phyloP scores from a whole-genome alignment of 2,797 vertebrate species.

The Percopsis omiscomaycus region DNA sequence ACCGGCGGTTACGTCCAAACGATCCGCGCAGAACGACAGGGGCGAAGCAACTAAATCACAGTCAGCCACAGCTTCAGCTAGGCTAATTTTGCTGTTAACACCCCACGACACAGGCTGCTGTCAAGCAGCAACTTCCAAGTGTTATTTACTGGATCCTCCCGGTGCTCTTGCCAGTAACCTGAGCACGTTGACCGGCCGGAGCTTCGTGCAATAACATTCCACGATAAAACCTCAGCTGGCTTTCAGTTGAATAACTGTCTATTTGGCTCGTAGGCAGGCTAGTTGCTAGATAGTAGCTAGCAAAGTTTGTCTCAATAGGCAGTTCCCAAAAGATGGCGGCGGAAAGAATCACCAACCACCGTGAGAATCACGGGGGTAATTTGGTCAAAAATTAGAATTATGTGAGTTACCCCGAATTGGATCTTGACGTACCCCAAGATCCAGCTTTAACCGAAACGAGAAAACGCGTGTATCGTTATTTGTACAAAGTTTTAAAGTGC shows the following conservation, averaged over 20 bases:
- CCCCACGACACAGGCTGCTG: slow-evolving; percentile 26
- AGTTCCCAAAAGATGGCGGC: slow-evolving; percentile 82
- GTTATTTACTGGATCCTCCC: slow-evolving; percentile 12
- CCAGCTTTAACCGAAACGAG: not conserved
- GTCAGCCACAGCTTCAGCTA: slow-evolving; percentile 59
- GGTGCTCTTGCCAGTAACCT: slow-evolving; percentile 30
- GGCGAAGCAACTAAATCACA: slow-evolving; percentile 59
- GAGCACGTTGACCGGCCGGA: not conserved
- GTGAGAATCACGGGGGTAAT: slow-evolving; percentile 53
- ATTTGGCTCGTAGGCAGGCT: slow-evolving; percentile 37
- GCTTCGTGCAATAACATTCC: not conserved
- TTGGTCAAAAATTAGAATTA: slow-evolving; percentile 2
- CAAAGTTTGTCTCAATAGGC: slow-evolving; percentile 63
- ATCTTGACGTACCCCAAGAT: too few relatives aligned
- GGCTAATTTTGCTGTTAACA: slow-evolving; percentile 51
- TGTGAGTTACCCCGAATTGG: not conserved
- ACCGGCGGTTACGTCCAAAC: slow-evolving; percentile 30
- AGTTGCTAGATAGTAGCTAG: slow-evolving; percentile 56
- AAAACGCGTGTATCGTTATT: slow-evolving; percentile 30
- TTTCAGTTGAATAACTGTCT: slow-evolving; percentile 47
- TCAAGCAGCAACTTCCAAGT: slow-evolving; percentile 6
- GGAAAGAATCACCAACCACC: slow-evolving; percentile 65
- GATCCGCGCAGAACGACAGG: slow-evolving; percentile 18
- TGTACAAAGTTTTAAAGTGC: slow-evolving; percentile 8
- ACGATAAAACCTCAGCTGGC: slow-evolving; percentile 9